phyloP scores from a whole-genome alignment of 2,888 invertebrate genomes.

The Pyralis farinalis region DNA sequence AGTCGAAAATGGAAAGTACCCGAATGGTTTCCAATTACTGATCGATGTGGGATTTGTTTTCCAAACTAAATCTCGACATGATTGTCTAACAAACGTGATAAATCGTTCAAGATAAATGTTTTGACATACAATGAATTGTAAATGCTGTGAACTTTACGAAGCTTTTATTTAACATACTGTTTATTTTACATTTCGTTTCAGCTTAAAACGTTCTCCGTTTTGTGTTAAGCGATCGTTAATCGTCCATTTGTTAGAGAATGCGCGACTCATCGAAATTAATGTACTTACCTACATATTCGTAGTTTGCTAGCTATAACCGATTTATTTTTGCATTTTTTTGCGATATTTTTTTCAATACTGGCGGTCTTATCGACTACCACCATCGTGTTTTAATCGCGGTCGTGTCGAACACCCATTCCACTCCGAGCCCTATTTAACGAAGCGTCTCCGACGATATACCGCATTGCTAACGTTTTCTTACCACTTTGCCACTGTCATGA shows the following conservation, averaged over 20 bases:
- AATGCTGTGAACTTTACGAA: constrained; percentile 45
- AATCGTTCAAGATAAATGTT: constrained; percentile 70
- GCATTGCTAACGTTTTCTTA: constrained; percentile 47
- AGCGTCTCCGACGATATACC: constrained; percentile 41
- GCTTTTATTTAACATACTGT: constrained; percentile 45
- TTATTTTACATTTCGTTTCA: constrained; percentile 50
- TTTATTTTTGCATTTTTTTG: background rate
- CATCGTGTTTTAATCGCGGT: constrained; percentile 5
- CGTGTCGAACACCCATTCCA: constrained; percentile 23
- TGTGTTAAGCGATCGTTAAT: constrained; percentile 35
- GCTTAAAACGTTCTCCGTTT: constrained; percentile 30
- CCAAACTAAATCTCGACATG: constrained; percentile 61
- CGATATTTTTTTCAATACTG: too few relatives aligned
- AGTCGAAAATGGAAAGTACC: constrained; percentile 24
- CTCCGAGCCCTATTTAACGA: constrained; percentile 39
- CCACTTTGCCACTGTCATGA: constrained; percentile 64
- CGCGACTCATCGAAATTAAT: constrained; percentile 43
- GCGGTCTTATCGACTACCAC: background rate
- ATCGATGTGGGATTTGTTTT: constrained; percentile 71
- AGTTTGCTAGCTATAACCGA: background rate
- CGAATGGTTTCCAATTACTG: constrained; percentile 63
- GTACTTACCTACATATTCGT: constrained; percentile 17
- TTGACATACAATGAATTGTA: constrained; percentile 61
- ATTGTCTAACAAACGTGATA: constrained; percentile 59
- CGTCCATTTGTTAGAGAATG: constrained; percentile 35